phyloP scores from a whole-genome alignment of 35 echinoderm and acorn worm species.

The Ptychodera flava region DNA sequence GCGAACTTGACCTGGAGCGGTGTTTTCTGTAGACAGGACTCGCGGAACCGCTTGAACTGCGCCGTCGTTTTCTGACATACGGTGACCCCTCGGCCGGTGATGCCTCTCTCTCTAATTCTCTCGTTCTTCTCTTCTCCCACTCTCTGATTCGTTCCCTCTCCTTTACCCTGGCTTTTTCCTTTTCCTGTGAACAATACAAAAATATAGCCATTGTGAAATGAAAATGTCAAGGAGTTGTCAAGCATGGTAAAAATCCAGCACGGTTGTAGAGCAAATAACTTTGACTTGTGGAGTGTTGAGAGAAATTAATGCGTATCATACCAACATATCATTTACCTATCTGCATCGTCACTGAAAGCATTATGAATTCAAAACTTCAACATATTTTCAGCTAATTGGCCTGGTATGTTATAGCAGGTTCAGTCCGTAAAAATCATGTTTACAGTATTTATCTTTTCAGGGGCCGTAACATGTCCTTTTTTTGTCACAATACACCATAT shows the following conservation, averaged over 20 bases:
- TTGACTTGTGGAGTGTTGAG: too few species aligned
- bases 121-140: conserved; percentile 72
- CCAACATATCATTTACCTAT: background rate
- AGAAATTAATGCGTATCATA: too few species aligned
- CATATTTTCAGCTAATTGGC: too few species aligned
- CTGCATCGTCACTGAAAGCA: background rate
- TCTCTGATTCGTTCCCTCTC: conserved; percentile 60
- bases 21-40: conserved; percentile 34
- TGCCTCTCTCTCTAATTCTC: conserved; percentile 55
- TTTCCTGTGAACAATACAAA: conserved; percentile 16
- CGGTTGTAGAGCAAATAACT: background rate
- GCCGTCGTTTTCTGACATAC: conserved; percentile 29
- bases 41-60: conserved; percentile 28
- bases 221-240: background rate
- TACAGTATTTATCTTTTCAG: too few species aligned
- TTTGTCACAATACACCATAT: too few species aligned
- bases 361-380: background rate
- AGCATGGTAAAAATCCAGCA: background rate
- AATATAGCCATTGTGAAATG: background rate
- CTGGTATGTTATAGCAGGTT: too few species aligned
- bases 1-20: conserved; percentile 51
- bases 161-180: conserved; percentile 70
- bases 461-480: too few species aligned
- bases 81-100: conserved; percentile 33
- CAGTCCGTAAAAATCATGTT: too few species aligned